These are phyloP conservation scores for Isaurus tuberculatus DNA, from an alignment of 92 coral and sea anemone species.

Conservation along the genomic window DNA sequence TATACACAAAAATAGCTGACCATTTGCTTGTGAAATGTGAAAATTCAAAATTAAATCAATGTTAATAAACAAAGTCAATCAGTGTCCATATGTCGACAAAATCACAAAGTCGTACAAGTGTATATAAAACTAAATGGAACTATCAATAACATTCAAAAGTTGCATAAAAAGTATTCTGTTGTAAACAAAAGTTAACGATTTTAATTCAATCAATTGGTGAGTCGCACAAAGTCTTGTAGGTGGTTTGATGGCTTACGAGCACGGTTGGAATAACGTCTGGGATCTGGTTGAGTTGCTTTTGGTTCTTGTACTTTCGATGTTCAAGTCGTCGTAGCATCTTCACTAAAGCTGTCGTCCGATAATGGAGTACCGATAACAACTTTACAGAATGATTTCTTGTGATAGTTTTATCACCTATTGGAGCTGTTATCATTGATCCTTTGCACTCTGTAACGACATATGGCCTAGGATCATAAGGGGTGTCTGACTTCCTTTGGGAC, in stretches of 20 bases:
- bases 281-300: neutral
- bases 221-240: neutral
- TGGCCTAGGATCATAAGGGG: conserved; percentile 26
- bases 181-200: neutral
- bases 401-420: neutral
- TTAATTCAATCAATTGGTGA: neutral
- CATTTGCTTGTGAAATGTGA: neutral
- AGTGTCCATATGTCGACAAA: too few species aligned
- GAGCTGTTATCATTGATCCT: conserved; percentile 38
- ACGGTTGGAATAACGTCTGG: neutral
- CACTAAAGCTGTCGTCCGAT: neutral
- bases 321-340: neutral
- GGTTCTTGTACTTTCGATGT: neutral
- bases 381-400: conserved; percentile 6
- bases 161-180: neutral
- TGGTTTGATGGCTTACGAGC: neutral
- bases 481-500: neutral
- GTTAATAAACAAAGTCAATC: neutral
- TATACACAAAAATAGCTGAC: too few species aligned
- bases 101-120: neutral
- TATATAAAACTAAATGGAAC: neutral
- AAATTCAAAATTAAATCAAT: neutral
- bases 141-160: neutral
- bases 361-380: neutral
- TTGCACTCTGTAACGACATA: conserved; percentile 7